Conservation (phyloP, 2,113 vertebrate genomes). For the Chitala chitala region DNA sequence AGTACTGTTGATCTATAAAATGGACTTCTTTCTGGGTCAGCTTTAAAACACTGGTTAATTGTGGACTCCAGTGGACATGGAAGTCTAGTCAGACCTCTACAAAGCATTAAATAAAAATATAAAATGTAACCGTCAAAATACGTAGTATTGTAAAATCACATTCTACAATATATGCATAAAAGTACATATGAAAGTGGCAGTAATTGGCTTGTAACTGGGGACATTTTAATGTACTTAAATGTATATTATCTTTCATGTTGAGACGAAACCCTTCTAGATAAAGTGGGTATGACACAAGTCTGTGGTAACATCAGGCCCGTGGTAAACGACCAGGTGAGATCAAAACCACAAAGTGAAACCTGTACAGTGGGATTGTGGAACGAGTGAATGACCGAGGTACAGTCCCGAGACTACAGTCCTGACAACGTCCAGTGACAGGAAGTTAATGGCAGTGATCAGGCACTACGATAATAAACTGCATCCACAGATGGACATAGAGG, state of each 20-base stretch:
- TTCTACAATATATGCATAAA: conserved; percentile 24
- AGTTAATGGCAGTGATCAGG: conserved; percentile 3
- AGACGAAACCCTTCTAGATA: too few relatives aligned
- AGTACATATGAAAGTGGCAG: conserved; percentile 21
- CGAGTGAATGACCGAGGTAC: background rate
- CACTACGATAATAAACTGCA: background rate
- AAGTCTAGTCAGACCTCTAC: background rate
- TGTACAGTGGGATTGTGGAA: background rate
- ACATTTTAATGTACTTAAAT: conserved; percentile 10
- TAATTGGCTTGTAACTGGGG: conserved; percentile 8
- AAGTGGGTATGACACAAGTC: too few relatives aligned
- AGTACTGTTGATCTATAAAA: conserved; percentile 6
- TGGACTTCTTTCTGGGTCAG: background rate
- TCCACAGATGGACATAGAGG: background rate
- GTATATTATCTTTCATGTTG: too few relatives aligned
- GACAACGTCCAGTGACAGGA: background rate
- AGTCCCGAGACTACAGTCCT: background rate
- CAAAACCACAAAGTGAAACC: too few relatives aligned
- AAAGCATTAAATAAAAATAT: conserved; percentile 24
- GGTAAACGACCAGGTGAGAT: too few relatives aligned
- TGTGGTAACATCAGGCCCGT: too few relatives aligned
- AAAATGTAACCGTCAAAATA: conserved; percentile 20
- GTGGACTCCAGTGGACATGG: conserved; percentile 10
- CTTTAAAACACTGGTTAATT: conserved; percentile 15
- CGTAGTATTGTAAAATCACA: conserved; percentile 22